These are phyloP conservation scores for Leiothrix lutea DNA, from an alignment of 2,113 vertebrate genomes.

Conservation along the genomic window DNA sequence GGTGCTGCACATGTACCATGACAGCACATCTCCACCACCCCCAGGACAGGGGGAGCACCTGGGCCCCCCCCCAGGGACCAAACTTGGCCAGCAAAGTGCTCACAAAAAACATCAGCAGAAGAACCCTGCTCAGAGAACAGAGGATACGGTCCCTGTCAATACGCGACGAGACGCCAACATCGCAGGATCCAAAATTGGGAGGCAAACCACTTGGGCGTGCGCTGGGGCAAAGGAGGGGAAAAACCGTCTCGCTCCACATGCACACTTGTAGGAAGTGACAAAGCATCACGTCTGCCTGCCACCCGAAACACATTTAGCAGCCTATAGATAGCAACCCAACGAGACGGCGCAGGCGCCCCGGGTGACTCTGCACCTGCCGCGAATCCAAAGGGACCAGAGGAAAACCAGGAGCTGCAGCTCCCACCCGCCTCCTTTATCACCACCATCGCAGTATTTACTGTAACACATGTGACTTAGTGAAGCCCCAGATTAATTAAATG, in stretches of 20 bases:
- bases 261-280: slow-evolving; percentile 49
- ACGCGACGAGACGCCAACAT: not conserved
- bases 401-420: not conserved
- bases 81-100: not conserved
- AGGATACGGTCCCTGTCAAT: not conserved
- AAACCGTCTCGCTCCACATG: slow-evolving; percentile 43
- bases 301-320: slow-evolving; percentile 19
- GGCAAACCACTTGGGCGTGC: not conserved
- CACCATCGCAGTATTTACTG: slow-evolving; percentile 16
- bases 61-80: accelerated
- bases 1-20: accelerated
- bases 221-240: slow-evolving; percentile 5
- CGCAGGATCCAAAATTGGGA: not conserved
- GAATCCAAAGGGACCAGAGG: not conserved
- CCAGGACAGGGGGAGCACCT: not conserved
- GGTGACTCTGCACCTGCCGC: not conserved
- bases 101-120: not conserved
- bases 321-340: slow-evolving; percentile 35
- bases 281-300: slow-evolving; percentile 35
- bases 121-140: not conserved
- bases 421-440: not conserved
- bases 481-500: slow-evolving; percentile 63
- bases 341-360: not conserved
- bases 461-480: slow-evolving; percentile 66
- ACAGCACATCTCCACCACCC: not conserved